A percentile compares a stretch with the other conserved stretches of the same genome.
Evolutionary conservation across 2,113 vertebrate genomes (phyloP).

Genomic region (Aplodontia rufa): DNA sequence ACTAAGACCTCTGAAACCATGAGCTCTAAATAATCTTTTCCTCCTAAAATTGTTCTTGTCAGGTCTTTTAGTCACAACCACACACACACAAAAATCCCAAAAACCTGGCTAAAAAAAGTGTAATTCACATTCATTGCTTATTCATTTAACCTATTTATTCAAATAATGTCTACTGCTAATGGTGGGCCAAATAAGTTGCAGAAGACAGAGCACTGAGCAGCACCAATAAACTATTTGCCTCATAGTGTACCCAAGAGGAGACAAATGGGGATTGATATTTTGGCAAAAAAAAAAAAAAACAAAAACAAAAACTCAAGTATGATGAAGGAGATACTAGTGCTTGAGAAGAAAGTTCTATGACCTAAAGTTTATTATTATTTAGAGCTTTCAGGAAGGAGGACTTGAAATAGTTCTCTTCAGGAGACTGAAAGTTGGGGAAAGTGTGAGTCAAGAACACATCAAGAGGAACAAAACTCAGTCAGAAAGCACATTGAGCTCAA

Average conservation of each 20-base stretch:
- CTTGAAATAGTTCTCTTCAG: too few species aligned
- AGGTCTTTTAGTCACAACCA: too few species aligned
- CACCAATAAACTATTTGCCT: background rate
- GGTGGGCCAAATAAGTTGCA: background rate
- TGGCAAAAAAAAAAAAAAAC: too few species aligned
- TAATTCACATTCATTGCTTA: background rate
- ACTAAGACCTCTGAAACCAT: too few species aligned
- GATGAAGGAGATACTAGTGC: background rate
- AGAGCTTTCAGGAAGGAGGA: background rate
- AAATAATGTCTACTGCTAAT: background rate
- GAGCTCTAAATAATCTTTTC: too few species aligned
- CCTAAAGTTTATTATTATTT: background rate
- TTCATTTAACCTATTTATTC: conserved; percentile 16
- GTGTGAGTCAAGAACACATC: background rate
- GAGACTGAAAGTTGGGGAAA: background rate
- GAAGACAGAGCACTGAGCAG: background rate
- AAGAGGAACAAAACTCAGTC: background rate
- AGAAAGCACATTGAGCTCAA: background rate
- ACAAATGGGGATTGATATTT: background rate
- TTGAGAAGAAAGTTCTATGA: background rate
- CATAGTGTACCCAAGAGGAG: background rate
- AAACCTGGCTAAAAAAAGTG: too few species aligned
- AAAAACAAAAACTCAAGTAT: background rate
- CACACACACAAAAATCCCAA: too few species aligned
- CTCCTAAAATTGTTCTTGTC: too few species aligned